phyloP scores from a whole-genome alignment of 30 jellyfish, hydroid and myxozoan genomes.

The Clytia hemisphaerica region DNA sequence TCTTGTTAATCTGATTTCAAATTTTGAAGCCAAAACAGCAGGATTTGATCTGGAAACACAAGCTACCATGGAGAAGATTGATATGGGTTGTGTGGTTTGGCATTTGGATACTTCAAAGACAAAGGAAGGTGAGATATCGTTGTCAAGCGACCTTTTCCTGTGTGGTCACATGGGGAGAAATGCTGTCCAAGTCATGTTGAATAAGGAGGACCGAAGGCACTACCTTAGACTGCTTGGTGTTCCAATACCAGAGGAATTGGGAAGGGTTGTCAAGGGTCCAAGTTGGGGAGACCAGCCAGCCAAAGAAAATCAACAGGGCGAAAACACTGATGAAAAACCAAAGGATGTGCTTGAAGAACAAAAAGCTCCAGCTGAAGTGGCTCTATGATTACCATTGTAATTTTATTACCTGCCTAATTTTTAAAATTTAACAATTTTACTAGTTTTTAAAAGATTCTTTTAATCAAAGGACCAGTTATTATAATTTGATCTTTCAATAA shows the following conservation, averaged over 20 bases:
- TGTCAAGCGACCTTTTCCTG: slow-evolving; percentile 61
- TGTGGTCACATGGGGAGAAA: slow-evolving; percentile 81
- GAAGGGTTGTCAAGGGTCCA: not conserved
- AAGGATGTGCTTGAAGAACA: too few relatives aligned
- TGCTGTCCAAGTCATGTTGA: slow-evolving; percentile 67
- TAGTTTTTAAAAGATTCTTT: too few relatives aligned
- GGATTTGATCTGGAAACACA: slow-evolving; percentile 25
- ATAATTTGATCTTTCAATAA: too few relatives aligned
- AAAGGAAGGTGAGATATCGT: not conserved
- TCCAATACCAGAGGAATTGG: slow-evolving; percentile 30
- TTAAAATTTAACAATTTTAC: too few relatives aligned
- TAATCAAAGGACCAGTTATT: too few relatives aligned
- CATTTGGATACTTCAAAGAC: slow-evolving; percentile 29
- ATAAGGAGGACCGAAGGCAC: slow-evolving; percentile 82
- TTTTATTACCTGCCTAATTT: too few relatives aligned
- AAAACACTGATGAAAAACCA: too few relatives aligned
- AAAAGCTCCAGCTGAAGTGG: too few relatives aligned
- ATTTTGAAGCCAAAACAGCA: slow-evolving; percentile 32
- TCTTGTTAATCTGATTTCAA: slow-evolving; percentile 29
- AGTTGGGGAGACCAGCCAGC: slow-evolving; percentile 15
- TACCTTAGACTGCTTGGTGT: slow-evolving; percentile 63
- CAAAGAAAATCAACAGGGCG: too few relatives aligned
- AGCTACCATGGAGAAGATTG: slow-evolving; percentile 23
- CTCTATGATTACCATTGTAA: too few relatives aligned
- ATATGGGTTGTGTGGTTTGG: slow-evolving; percentile 77